These are phyloP conservation scores for Australoheros scitulus DNA, from an alignment of 2,113 vertebrate genomes.

Conservation along the genomic window DNA sequence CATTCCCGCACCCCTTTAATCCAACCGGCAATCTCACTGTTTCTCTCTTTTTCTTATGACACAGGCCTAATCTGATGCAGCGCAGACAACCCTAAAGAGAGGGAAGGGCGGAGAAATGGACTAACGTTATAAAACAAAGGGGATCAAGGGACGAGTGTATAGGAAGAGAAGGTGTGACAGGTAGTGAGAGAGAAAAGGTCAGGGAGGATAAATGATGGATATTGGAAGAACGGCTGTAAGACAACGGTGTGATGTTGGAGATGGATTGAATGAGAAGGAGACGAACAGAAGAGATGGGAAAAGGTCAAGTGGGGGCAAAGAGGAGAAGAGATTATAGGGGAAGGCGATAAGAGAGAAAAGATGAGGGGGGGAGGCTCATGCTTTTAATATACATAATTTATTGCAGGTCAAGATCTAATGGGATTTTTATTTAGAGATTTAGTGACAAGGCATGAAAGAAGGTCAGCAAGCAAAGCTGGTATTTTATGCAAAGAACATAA, in stretches of 20 bases:
- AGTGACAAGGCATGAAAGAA: neutral
- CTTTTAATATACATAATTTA: neutral
- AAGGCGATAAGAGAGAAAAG: neutral
- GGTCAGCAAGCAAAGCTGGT: neutral
- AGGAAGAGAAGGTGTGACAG: neutral
- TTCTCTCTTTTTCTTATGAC: slow-evolving; percentile 63
- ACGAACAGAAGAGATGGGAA: neutral
- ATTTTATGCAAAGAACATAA: slow-evolving; percentile 15
- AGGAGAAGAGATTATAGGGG: neutral
- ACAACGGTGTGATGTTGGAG: slow-evolving; percentile 7
- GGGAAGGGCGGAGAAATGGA: slow-evolving; percentile 25
- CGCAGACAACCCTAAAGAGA: slow-evolving; percentile 21
- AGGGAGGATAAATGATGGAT: slow-evolving; percentile 32
- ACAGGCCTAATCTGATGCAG: slow-evolving; percentile 69
- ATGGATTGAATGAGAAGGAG: slow-evolving; percentile 19
- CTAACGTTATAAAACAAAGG: slow-evolving; percentile 6
- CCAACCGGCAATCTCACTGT: slow-evolving; percentile 70
- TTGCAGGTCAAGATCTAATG: neutral
- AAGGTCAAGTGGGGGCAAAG: neutral
- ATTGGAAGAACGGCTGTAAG: neutral
- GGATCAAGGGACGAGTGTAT: neutral
- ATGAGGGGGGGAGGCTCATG: neutral
- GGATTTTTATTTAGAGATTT: neutral
- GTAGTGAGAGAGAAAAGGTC: slow-evolving; percentile 8
- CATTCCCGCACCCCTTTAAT: slow-evolving; percentile 71